A percentile compares a stretch with the other conserved stretches of the same genome.
phyloP scores from a whole-genome alignment of 2,888 invertebrate species.

The Mystacides longicornis region DNA sequence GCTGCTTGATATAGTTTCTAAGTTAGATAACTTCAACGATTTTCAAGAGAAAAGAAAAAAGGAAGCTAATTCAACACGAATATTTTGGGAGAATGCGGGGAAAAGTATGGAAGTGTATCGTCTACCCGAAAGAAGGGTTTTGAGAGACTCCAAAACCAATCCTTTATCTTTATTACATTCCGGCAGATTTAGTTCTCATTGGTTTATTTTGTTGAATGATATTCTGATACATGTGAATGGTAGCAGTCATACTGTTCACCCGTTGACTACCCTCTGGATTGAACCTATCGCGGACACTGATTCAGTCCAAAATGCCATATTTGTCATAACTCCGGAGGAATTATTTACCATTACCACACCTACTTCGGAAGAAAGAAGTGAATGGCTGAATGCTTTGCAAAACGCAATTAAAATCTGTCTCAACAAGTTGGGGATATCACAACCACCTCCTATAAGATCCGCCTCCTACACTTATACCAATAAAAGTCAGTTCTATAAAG shows the following conservation, averaged over 20 bases:
- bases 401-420: slow-evolving; percentile 62
- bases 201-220: slow-evolving; percentile 78
- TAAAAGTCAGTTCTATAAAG: slow-evolving; percentile 64
- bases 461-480: slow-evolving; percentile 64
- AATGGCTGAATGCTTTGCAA: slow-evolving; percentile 74
- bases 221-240: slow-evolving; percentile 69
- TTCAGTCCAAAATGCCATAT: slow-evolving; percentile 55
- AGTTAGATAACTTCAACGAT: slow-evolving; percentile 56
- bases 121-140: slow-evolving; percentile 61
- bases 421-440: slow-evolving; percentile 53
- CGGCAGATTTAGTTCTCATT: slow-evolving; percentile 68
- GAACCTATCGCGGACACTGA: slow-evolving; percentile 64
- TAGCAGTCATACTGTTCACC: slow-evolving; percentile 57
- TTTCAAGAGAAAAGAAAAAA: slow-evolving; percentile 54
- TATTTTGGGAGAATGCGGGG: slow-evolving; percentile 67
- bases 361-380: slow-evolving; percentile 63
- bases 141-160: slow-evolving; percentile 67
- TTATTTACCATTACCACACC: slow-evolving; percentile 58
- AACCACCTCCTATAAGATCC: slow-evolving; percentile 63
- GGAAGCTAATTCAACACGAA: slow-evolving; percentile 61
- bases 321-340: slow-evolving; percentile 74
- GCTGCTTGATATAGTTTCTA: slow-evolving; percentile 50
- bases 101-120: slow-evolving; percentile 56
- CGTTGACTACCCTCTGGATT: slow-evolving; percentile 72
- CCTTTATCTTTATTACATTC: slow-evolving; percentile 62